Conservation (phyloP, 2,113 vertebrate species). For the Falcunculus frontatus region DNA sequence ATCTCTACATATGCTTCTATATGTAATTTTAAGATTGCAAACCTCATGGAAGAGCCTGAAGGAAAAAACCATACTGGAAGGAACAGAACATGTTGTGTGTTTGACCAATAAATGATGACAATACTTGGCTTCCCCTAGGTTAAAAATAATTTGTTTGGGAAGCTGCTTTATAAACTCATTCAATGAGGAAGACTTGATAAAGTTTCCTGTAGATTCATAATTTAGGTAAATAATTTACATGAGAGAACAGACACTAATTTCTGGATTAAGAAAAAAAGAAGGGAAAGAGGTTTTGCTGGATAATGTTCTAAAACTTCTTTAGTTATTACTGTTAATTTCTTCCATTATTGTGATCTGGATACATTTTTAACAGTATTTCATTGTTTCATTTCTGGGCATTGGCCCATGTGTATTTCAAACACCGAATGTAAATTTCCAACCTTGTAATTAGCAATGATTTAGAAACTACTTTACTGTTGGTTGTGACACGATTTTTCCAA, state of each 20-base stretch:
- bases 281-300: not conserved
- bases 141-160: not conserved
- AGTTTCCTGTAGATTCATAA: not conserved
- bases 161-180: not conserved
- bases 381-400: not conserved
- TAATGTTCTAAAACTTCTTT: not conserved
- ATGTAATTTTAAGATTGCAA: not conserved
- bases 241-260: not conserved
- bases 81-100: accelerated
- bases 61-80: not conserved
- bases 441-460: not conserved
- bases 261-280: not conserved
- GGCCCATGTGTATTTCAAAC: not conserved
- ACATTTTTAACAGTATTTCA: not conserved
- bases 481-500: not conserved
- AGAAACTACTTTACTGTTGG: not conserved
- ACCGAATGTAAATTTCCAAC: not conserved
- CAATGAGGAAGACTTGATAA: not conserved
- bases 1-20: not conserved
- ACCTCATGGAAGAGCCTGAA: not conserved
- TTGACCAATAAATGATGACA: not conserved
- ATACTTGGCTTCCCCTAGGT: not conserved
- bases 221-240: not conserved
- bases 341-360: not conserved
- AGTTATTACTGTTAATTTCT: not conserved